Base-by-base conservation (phyloP, 1,140 invertebrate genomes). In the Drosophila azteca region DNA sequence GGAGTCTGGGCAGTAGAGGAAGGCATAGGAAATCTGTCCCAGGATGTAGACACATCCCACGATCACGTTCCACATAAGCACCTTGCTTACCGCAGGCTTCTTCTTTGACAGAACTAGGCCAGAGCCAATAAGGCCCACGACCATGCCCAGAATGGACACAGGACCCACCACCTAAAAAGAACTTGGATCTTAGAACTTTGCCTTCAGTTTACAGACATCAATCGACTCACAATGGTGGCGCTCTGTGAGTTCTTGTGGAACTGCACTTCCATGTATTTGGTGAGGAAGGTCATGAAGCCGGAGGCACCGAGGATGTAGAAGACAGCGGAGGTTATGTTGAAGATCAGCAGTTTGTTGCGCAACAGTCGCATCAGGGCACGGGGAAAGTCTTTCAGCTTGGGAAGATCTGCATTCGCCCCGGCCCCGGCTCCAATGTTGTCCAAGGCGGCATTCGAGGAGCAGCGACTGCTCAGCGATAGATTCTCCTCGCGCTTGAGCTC, bases 241-340 rank as follows among this genome's bases (percentile, higher is more conserved):
- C 91, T 92, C 9, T 94, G 94, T 7, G 95, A 92, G 0, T 94
- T 93, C 55, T 93, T 94, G 72, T 94, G 92, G 67, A 95, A 96
- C 74, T 95, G 94, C 5, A 95, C 93, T 91, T 96, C 95, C 71
- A 96, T 93, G 77, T 96, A 96, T 77, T 95, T 95, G 6, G 94
- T 94, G 71, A 95, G 91, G 76, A 94, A 96, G 2, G 95, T 95
- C 70, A 95, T 94, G 59, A 95, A 95, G 0, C 94, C 95, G 6
- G 94, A 93, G 6, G 94, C 93, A 5, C 95, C 95, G 46, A 96
- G 91, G 11, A 95, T 92, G 60, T 94, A 94, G 69, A 94, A 94
- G 5, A 94, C 93, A 0, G 85, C 93, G 51, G 94, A 93, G 0
- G 93, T 82, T 43, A 94, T 94, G 72, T 95, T 95, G 17, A 92